Percentiles rank a stretch among this genome's conserved stretches.
phyloP scores from a whole-genome alignment of 1,140 invertebrate genomes.

The Hetaerina americana region DNA sequence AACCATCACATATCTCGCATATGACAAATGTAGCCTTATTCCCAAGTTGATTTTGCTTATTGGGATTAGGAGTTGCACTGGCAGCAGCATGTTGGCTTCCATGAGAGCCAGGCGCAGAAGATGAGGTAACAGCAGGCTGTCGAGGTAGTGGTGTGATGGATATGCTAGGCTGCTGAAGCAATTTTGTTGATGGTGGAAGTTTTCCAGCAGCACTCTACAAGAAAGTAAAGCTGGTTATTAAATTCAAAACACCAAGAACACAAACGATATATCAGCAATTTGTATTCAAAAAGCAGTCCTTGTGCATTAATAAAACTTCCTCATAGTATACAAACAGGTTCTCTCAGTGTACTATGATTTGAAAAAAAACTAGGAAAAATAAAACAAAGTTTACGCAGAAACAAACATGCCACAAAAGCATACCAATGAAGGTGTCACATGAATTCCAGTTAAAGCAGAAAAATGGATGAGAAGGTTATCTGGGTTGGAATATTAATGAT shows the following conservation, averaged over 20 bases:
- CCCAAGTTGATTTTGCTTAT: constrained; percentile 18
- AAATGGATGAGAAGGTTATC: neutral
- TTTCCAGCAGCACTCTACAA: neutral
- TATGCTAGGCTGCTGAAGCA: constrained; percentile 67
- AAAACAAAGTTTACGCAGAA: too few relatives aligned
- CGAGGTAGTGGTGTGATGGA: constrained; percentile 79
- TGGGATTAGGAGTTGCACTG: constrained; percentile 28
- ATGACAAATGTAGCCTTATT: constrained; percentile 76
- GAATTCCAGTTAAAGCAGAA: neutral
- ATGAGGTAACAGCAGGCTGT: constrained; percentile 32
- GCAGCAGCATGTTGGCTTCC: constrained; percentile 29
- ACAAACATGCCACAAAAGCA: too few relatives aligned
- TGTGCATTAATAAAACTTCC: too few relatives aligned
- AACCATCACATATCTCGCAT: constrained; percentile 90
- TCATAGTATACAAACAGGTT: too few relatives aligned
- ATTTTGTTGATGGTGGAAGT: constrained; percentile 31
- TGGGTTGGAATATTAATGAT: neutral
- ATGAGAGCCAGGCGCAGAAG: constrained; percentile 26
- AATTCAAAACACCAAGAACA: too few relatives aligned
- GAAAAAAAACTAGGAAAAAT: too few relatives aligned
- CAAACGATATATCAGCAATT: too few relatives aligned
- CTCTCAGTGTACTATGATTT: too few relatives aligned
- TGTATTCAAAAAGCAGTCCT: too few relatives aligned
- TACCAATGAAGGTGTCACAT: too few relatives aligned
- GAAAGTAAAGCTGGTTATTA: too few relatives aligned